Percentiles rank a stretch among this genome's conserved stretches.
These are phyloP conservation scores for Poecilia latipinna DNA, from an alignment of 2,113 vertebrate species.

Conservation along the genomic window DNA sequence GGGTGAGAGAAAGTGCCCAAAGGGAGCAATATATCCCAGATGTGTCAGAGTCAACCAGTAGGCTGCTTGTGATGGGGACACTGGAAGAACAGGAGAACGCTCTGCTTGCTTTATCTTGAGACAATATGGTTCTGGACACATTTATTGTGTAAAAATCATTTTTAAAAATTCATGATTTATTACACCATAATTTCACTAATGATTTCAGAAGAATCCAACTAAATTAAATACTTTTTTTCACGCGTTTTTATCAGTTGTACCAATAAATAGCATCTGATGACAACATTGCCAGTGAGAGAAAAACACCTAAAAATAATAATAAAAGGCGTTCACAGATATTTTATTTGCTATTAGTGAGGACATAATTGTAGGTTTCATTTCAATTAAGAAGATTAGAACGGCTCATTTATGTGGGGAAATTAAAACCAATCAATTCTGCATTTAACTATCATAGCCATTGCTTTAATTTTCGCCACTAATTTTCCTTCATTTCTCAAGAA, in stretches of 20 bases:
- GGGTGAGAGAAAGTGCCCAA: conserved; percentile 6
- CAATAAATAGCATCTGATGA: no score
- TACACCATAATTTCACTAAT: neutral
- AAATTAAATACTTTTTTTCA: no score
- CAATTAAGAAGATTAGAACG: neutral
- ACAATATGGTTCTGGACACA: neutral
- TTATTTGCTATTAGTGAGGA: no score
- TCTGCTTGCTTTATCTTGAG: neutral
- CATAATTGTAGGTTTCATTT: no score
- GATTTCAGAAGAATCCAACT: neutral
- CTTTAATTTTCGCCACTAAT: neutral
- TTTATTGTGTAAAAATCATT: neutral
- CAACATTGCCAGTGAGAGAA: no score
- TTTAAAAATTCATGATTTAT: no score
- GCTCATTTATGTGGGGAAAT: neutral
- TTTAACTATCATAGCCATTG: neutral
- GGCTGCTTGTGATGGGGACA: conserved; percentile 43
- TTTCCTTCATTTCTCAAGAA: neutral
- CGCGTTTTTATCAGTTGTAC: no score
- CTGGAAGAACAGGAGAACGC: no score
- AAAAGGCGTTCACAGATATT: no score
- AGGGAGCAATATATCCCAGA: conserved; percentile 61
- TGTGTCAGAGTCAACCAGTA: conserved; percentile 63
- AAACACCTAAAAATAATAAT: no score
- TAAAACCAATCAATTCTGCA: neutral